phyloP scores from a whole-genome alignment of 2,797 vertebrate genomes.

The Triplophysa yarkandensis region DNA sequence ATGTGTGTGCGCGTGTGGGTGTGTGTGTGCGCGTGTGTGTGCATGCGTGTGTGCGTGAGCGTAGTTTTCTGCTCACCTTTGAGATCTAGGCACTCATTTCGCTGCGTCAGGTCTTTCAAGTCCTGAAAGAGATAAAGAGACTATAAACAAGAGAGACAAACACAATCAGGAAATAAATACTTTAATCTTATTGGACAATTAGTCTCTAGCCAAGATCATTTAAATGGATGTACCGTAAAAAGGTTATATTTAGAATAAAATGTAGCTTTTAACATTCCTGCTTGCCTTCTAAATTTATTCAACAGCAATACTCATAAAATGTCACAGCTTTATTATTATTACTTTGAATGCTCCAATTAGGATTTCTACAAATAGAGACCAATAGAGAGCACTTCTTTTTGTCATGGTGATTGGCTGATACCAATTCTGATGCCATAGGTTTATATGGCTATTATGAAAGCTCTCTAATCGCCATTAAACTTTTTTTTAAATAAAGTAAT shows the following conservation, averaged over 20 bases:
- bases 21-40: too few species aligned
- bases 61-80: conserved; percentile 81
- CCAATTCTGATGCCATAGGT: too few species aligned
- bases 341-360: too few species aligned
- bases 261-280: neutral
- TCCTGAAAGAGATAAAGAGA: conserved; percentile 73
- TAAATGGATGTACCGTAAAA: neutral
- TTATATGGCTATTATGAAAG: too few species aligned
- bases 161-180: conserved; percentile 1
- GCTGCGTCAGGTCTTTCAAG: conserved; percentile 85
- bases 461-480: too few species aligned
- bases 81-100: conserved; percentile 91
- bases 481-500: too few species aligned
- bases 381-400: too few species aligned
- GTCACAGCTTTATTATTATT: too few species aligned
- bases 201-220: neutral
- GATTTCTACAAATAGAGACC: too few species aligned
- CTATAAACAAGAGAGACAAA: neutral
- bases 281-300: too few species aligned
- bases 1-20: neutral
- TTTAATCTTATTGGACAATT: neutral
- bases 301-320: too few species aligned
- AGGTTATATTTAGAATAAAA: neutral
- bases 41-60: neutral
- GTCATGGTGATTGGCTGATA: too few species aligned